Conservation (phyloP, 2,888 invertebrate species). For the Plagodis dolabraria region DNA sequence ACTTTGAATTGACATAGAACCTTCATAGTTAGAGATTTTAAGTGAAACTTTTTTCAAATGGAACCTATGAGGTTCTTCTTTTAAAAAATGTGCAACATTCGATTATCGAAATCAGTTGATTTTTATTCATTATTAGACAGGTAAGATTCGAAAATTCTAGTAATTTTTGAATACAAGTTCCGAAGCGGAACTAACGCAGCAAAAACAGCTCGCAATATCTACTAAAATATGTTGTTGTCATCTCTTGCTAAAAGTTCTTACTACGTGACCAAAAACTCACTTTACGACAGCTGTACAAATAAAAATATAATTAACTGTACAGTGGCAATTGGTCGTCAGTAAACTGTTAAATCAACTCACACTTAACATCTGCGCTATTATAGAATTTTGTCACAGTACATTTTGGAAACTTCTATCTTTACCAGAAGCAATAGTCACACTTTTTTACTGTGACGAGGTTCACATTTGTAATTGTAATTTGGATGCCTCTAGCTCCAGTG, state of each 20-base stretch:
- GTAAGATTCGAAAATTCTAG: too few species aligned
- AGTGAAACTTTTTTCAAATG: too few species aligned
- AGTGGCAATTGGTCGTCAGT: slow-evolving; percentile 27
- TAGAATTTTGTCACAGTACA: slow-evolving; percentile 7
- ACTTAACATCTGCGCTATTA: background rate
- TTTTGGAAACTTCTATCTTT: background rate
- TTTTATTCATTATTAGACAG: too few species aligned
- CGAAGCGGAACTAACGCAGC: too few species aligned
- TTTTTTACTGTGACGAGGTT: slow-evolving; percentile 11
- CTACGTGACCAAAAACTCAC: slow-evolving; percentile 2
- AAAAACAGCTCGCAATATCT: too few species aligned
- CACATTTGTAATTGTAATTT: background rate
- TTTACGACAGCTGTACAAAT: slow-evolving; percentile 27
- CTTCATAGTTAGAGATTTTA: too few species aligned
- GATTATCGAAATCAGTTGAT: too few species aligned
- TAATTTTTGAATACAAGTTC: too few species aligned
- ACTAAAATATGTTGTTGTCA: background rate
- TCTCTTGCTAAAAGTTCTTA: background rate
- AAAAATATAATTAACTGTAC: slow-evolving; percentile 26
- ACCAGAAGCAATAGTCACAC: background rate
- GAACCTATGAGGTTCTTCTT: too few species aligned
- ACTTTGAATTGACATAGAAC: too few species aligned
- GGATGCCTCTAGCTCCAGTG: background rate
- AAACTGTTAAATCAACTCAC: slow-evolving; percentile 20
- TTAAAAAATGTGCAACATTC: too few species aligned